Percentiles rank a stretch among this genome's conserved stretches.
phyloP scores from a whole-genome alignment of 2,888 invertebrate species.

The Hyppa rectilinea region DNA sequence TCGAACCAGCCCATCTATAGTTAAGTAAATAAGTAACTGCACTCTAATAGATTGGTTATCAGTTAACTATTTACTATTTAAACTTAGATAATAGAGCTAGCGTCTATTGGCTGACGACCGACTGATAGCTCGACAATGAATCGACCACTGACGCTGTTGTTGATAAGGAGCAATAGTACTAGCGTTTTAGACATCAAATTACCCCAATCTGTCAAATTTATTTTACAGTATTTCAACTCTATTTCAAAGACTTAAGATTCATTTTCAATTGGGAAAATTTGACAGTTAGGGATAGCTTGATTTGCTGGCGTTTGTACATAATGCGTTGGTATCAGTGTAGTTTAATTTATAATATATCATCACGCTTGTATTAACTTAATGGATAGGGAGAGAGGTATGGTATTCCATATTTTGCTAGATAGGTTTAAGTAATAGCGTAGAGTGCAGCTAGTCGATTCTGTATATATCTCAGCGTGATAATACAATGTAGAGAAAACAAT shows the following conservation, averaged over 20 bases:
- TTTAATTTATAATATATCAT: background rate
- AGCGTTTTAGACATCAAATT: too few species aligned
- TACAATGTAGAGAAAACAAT: too few species aligned
- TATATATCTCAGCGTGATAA: too few species aligned
- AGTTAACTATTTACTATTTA: slow-evolving; percentile 49
- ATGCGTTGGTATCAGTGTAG: background rate
- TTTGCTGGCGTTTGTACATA: too few species aligned
- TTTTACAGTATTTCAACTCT: too few species aligned
- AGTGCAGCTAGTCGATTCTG: too few species aligned
- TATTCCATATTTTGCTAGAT: too few species aligned
- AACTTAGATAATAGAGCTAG: slow-evolving; percentile 30
- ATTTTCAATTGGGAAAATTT: too few species aligned
- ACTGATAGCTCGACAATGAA: slow-evolving; percentile 13
- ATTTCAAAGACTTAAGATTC: too few species aligned
- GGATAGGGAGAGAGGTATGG: background rate
- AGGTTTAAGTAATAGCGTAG: too few species aligned
- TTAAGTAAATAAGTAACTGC: slow-evolving; percentile 18
- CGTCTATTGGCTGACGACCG: slow-evolving; percentile 16
- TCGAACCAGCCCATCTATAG: background rate
- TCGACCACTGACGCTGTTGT: slow-evolving; percentile 25
- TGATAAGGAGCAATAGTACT: slow-evolving; percentile 27
- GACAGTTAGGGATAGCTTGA: too few species aligned
- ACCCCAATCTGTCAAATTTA: too few species aligned
- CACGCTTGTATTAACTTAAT: background rate
- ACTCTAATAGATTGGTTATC: slow-evolving; percentile 40